Conservation (phyloP, 2,113 vertebrate species). For the Phoenicopterus ruber region DNA sequence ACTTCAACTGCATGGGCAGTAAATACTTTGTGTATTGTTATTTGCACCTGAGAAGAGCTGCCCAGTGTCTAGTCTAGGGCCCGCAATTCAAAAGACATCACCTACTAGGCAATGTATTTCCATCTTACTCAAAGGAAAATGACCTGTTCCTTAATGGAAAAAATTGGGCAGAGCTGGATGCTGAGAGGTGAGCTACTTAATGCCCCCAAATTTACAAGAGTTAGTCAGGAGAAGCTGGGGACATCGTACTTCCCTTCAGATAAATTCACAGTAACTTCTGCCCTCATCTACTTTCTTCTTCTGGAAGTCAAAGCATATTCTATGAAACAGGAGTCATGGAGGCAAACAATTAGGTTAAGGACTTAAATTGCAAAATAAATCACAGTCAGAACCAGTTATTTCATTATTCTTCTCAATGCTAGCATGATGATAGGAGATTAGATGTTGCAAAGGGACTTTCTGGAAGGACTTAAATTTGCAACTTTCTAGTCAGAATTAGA, state of each 20-base stretch:
- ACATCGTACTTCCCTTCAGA: background rate
- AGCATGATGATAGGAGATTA: background rate
- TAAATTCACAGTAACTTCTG: background rate
- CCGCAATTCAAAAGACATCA: background rate
- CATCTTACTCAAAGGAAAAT: background rate
- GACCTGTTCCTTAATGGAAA: background rate
- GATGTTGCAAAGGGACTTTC: background rate
- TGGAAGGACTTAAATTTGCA: background rate
- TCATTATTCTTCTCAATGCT: background rate
- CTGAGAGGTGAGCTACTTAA: background rate
- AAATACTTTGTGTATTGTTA: background rate
- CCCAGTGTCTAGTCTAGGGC: background rate
- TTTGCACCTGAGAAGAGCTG: background rate
- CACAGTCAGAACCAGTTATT: background rate
- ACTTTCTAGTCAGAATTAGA: background rate
- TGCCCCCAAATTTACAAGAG: background rate
- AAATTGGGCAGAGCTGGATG: background rate
- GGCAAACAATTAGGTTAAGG: background rate
- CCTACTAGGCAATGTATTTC: background rate
- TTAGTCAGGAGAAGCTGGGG: background rate
- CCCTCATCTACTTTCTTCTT: background rate
- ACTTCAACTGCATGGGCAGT: background rate
- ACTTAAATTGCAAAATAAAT: constrained; percentile 8
- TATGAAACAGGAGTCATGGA: background rate
- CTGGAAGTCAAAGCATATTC: background rate